These are phyloP conservation scores for Ataeniobius toweri DNA, from an alignment of 2,797 vertebrate genomes.

Conservation along the genomic window DNA sequence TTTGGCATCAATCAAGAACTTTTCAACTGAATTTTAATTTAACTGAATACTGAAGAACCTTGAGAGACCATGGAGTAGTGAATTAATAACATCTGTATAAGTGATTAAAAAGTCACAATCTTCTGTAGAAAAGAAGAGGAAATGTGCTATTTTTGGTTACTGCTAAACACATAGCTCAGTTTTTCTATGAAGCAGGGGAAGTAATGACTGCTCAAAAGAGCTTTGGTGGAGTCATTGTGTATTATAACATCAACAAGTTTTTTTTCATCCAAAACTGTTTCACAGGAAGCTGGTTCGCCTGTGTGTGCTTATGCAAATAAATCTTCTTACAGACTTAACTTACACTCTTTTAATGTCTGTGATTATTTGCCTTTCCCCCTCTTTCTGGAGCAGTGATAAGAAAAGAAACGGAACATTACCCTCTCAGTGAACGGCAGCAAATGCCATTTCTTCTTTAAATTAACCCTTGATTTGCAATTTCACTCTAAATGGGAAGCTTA, in stretches of 20 bases:
- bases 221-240: slow-evolving; percentile 4
- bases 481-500: slow-evolving; percentile 31
- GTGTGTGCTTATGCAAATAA: slow-evolving; percentile 69
- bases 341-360: slow-evolving; percentile 53
- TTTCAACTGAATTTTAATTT: too few species aligned
- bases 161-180: slow-evolving; percentile 15
- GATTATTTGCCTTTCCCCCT: slow-evolving; percentile 57
- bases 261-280: slow-evolving; percentile 47
- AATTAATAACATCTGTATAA: too few species aligned
- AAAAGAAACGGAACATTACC: slow-evolving; percentile 47
- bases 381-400: slow-evolving; percentile 44
- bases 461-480: slow-evolving; percentile 50
- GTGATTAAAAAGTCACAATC: background rate
- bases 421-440: slow-evolving; percentile 30
- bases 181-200: slow-evolving; percentile 7
- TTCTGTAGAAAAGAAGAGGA: background rate
- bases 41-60: too few species aligned
- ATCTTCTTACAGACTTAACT: slow-evolving; percentile 73
- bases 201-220: slow-evolving; percentile 23
- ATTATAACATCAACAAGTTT: slow-evolving; percentile 23
- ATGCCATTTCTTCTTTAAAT: slow-evolving; percentile 52
- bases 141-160: slow-evolving; percentile 6
- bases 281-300: slow-evolving; percentile 42
- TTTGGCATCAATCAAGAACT: too few species aligned
- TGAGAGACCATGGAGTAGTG: too few species aligned